Base-by-base conservation (phyloP, 2,797 vertebrate genomes). In the Semotilus atromaculatus region DNA sequence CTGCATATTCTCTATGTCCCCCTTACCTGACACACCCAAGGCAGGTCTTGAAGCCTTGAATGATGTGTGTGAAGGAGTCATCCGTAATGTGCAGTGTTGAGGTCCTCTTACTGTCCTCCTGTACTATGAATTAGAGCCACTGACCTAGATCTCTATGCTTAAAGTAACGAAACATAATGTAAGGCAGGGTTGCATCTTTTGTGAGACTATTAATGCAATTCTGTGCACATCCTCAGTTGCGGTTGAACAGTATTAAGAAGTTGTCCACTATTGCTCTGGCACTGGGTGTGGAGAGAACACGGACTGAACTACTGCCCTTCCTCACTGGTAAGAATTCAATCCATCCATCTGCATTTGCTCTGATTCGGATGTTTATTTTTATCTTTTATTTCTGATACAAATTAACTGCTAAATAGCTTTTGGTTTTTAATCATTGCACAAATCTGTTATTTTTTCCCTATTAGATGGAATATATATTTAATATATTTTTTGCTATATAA, bases 171-270 rank as follows among this genome's bases (percentile, higher is more conserved):
- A 58, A 18, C 19, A 14, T 36, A 9, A 34, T 23, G 19, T 36
- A 8, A 36, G 10, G 11, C 29, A 51, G 26, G n/a, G 29, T 38
- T 76, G 34, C 23, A 26, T 58, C 0, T 7, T 43, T 2, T 58
- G n/a, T 5, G 21, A 16, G 29, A n/a, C 31, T 38, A 3, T 58
- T 38, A 10, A 38, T 77, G 34, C 14, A 31, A 29, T 38, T 36
- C 11, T 80, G 45, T 67, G 40, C 53, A 0, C 26, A 2, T 88
- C 9, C 80, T 18, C 90, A 97, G 96, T 82, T 97, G 62, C 95
- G 96, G 23, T 90, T 97, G 87, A 97, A 97, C 94, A 97, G 96
- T 90, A 96, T 97, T 68, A 97, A 97, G 91, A 97, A 97, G 91
- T 92, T 97, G 90, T 96, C 96, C 26, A 97, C 96, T 16, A 97